Evolutionary conservation across 1,140 invertebrate genomes (phyloP), one percentile per base, ranked within the genome.

Genomic region (Halesus radiatus): DNA sequence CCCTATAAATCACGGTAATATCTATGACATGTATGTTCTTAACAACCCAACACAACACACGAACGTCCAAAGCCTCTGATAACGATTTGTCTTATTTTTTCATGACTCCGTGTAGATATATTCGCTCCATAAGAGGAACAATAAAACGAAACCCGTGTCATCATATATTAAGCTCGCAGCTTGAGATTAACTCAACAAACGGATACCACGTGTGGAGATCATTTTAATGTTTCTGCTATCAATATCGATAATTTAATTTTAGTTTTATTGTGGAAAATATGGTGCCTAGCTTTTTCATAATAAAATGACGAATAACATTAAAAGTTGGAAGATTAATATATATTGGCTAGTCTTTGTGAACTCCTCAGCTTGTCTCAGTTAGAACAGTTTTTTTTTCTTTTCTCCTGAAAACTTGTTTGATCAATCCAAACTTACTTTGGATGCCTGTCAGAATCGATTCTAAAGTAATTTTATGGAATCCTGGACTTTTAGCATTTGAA

Each of bases 61-160:
- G 37, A 22, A 22, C 62, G 62, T 72, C 45, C 8, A 7, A 66
- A 66, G 50, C 22, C 15, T 72, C 37, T 50, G 68, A 20, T 72
- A 15, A 52, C 50, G 50, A 72, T 72, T 72, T 72, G 72, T 75
- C 72, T 58, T 56, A 56, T 75, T 75, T 75, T 75, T 75, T 58
- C 18, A 10, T 37, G 20, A 16, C 15, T 75, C 58, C 7, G 15
- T 1, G 37, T 52, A 50, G n/a, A 77, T 32, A 77, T 77, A 18
- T 77, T 66, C 20, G 8, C 7, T 62, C 29, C 45, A 15, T 50
- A 29, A 22, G 50, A 15, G 20, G 29, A 45, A 32, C 68, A 58
- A 53, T 78, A 23, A 56, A 58, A 58, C n/a, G 23, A 52, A 70
- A 54, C 32, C 66, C 53, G 23, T 70, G 64, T 70, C 64, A 15